A percentile compares a stretch with the other conserved stretches of the same genome.
These are phyloP conservation scores for Synanceia verrucosa DNA, from an alignment of 2,797 vertebrate species.

Conservation along the genomic window DNA sequence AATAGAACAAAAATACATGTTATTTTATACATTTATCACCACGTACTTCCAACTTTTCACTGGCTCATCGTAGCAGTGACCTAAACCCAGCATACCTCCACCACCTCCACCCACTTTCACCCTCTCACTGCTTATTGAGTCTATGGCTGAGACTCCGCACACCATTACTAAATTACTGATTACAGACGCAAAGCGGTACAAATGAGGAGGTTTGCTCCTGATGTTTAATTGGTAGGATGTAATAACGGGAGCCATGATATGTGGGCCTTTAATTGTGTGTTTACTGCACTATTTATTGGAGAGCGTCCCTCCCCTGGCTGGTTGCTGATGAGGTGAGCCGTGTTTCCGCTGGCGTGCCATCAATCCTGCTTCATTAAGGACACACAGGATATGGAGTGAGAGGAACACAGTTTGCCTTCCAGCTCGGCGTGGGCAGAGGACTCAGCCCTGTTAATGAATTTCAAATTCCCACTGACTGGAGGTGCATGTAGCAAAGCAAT, in stretches of 20 bases:
- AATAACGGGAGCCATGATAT: constrained; percentile 75
- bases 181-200: constrained; percentile 69
- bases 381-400: constrained; percentile 58
- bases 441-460: constrained; percentile 61
- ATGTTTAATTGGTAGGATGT: constrained; percentile 78
- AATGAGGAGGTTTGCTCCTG: constrained; percentile 70
- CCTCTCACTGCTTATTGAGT: constrained; percentile 55
- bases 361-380: constrained; percentile 79
- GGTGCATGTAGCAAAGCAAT: constrained; percentile 29
- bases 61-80: neutral
- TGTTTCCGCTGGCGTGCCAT: constrained; percentile 69
- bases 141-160: constrained; percentile 51
- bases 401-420: constrained; percentile 54
- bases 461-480: constrained; percentile 55
- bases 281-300: constrained; percentile 80
- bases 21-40: neutral
- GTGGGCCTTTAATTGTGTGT: constrained; percentile 80
- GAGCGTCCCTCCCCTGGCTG: constrained; percentile 66
- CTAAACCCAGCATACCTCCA: constrained; percentile 18
- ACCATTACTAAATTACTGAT: constrained; percentile 75
- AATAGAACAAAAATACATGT: neutral
- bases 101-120: constrained; percentile 27
- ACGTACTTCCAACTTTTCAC: neutral
- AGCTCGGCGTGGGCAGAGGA: constrained; percentile 61
- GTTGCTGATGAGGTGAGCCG: constrained; percentile 75